phyloP scores from a whole-genome alignment of 1,140 invertebrate genomes.

The Procambarus clarkii region DNA sequence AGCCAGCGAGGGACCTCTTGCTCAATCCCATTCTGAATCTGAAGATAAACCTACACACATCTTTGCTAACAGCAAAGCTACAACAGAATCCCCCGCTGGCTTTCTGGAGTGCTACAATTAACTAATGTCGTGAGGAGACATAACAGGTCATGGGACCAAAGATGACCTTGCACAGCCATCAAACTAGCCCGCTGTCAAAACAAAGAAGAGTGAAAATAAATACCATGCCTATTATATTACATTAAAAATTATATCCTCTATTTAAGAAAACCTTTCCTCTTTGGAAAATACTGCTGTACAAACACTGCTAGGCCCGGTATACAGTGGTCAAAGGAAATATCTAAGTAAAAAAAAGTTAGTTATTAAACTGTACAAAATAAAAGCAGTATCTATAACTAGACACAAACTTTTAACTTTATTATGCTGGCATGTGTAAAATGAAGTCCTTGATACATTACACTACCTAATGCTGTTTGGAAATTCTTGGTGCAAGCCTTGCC shows the following conservation, averaged over 20 bases:
- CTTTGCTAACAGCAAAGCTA: constrained; percentile 19
- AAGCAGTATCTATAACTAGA: background rate
- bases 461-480: no score
- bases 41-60: constrained; percentile 2
- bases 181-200: constrained; percentile 69
- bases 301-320: background rate
- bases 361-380: background rate
- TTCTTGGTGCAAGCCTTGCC: no score
- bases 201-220: constrained; percentile 49
- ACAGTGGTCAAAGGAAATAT: background rate
- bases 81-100: constrained; percentile 32
- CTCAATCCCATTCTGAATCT: constrained; percentile 24
- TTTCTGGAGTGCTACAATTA: constrained; percentile 68
- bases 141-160: constrained; percentile 66
- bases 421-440: background rate
- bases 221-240: background rate
- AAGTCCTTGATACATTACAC: background rate
- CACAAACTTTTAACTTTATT: background rate
- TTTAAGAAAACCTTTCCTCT: background rate
- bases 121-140: constrained; percentile 68
- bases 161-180: constrained; percentile 56
- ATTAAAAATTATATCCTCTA: background rate
- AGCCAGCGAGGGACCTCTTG: constrained; percentile 36
- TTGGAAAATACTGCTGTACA: background rate
- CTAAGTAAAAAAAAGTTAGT: no score